Base-by-base conservation (phyloP, 2,888 invertebrate species). In the Maniola hyperantus region DNA sequence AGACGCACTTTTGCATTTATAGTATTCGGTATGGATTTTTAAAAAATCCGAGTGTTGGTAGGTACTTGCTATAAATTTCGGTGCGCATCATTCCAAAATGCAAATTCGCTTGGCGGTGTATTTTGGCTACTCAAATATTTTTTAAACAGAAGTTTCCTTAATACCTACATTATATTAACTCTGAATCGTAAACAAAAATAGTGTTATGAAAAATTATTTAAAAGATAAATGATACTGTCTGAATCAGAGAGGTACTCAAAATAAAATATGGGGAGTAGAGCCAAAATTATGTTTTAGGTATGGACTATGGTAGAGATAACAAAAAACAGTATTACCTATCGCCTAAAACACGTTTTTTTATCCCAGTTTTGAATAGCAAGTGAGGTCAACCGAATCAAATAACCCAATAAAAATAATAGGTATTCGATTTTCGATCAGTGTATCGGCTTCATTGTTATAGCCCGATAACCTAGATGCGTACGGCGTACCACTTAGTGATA, bases 401-500 rank as follows among this genome's bases (percentile, higher is more conserved):
- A 42, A 0, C 10, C 15, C n/a, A 44, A 53, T 44, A 53, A 42
- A 62, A 62, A 53, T 62, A 62, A 59, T 34, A 26, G 62, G n/a
- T 51, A 39, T 53, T 44, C 53, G 46, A 59, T 59, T 33, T 79
- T 73, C 73, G 82, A 83, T 85, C 80, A 78, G 82, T 18, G 48
- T 83, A 81, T 77, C 83, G 82, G 79, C 82, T 79, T 77, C 72
- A 78, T 79, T 63, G 63, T 64, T 81, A 74, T 79, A 80, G 82
- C 79, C 82, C 83, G 83, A 86, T 88, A 89, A 87, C 87, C 87
- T 85, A 85, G 83, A 88, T 84, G 86, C 85, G 86, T 84, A 83
- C 83, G 84, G 86, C 85, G 86, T 84, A 83, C 83, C 87, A 88
- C 89, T 89, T 83, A 87, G 81, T 83, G 83, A 84, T 85, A 87